phyloP scores from a whole-genome alignment of 2,888 invertebrate species.

The Ophion slaviceki region DNA sequence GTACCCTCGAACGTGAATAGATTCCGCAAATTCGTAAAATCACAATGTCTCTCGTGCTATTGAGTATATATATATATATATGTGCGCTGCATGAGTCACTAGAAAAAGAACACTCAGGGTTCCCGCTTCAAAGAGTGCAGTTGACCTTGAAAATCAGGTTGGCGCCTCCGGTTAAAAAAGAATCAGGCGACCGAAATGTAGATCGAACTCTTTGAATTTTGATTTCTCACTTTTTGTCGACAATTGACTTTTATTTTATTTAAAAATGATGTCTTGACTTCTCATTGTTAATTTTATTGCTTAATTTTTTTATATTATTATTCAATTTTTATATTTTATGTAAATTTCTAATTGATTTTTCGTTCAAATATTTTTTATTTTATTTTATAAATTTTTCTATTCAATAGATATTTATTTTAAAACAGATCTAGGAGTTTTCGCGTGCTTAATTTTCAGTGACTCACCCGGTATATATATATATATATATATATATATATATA shows the following conservation, averaged over 20 bases:
- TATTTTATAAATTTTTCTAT: no score
- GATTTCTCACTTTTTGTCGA: neutral
- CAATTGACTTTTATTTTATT: neutral
- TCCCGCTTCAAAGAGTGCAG: neutral
- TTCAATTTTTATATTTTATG: neutral
- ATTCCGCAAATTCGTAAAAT: conserved; percentile 1
- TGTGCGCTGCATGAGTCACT: neutral
- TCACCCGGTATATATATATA: neutral
- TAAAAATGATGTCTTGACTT: neutral
- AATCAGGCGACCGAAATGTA: neutral
- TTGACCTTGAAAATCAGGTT: neutral
- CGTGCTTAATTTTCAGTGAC: neutral
- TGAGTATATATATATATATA: neutral
- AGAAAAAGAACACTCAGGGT: neutral
- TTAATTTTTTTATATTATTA: no score
- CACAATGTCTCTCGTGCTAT: neutral
- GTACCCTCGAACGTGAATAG: conserved; percentile 21
- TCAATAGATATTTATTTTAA: no score
- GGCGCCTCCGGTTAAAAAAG: neutral
- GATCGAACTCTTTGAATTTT: neutral
- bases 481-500: no score
- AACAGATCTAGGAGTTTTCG: neutral
- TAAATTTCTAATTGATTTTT: no score
- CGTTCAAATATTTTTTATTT: no score
- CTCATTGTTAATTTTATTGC: no score